Evolutionary conservation across 2,797 vertebrate genomes (phyloP), one percentile per base, ranked within the genome.

Genomic region (Catostomus latipinnis): DNA sequence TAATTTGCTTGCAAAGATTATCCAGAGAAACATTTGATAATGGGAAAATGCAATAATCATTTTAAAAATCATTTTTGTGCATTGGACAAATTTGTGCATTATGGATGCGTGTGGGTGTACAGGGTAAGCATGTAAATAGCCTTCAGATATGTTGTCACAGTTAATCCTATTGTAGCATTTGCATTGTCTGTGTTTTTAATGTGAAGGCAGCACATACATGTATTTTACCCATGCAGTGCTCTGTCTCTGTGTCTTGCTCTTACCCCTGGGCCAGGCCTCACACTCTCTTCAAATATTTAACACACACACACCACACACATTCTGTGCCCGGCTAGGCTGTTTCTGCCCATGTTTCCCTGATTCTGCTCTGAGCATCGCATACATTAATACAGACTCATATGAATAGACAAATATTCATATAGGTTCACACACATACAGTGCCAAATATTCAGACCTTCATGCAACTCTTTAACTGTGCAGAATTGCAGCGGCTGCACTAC

Each of bases 141-240:
- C 81, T 75, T 82, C 74, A 83, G 86, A 86, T 79, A 81, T 76
- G 68, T 74, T 89, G 87, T 90, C 87, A 85, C 75, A 81, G 89
- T 90, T 87, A 84, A 82, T 45, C 0, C 85, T 88, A 83, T 80
- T 88, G 89, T 88, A 89, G 63, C 86, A 34, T 34, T 34, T 34
- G 34, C 3, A 3, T 0, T 34, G 34, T 78, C 73, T 81, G 4
- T 83, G 84, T 92, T 87, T 91, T 88, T 81, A 91, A 90, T 89
- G 88, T 91, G 88, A 93, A 93, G 86, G 89, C 89, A 88, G 73
- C 84, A 88, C 88, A 92, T 92, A 90, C 80, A 86, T 90, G 2
- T 82, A 71, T 89, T 91, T 91, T 88, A 48, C 75, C 88, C 75
- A 88, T 80, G 81, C 83, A 81, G 84, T 83, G 22, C 53, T 69